A percentile compares a stretch with the other conserved stretches of the same genome.
Evolutionary conservation across 1,140 invertebrate genomes (phyloP).

Genomic region (Nasonia vitripennis): DNA sequence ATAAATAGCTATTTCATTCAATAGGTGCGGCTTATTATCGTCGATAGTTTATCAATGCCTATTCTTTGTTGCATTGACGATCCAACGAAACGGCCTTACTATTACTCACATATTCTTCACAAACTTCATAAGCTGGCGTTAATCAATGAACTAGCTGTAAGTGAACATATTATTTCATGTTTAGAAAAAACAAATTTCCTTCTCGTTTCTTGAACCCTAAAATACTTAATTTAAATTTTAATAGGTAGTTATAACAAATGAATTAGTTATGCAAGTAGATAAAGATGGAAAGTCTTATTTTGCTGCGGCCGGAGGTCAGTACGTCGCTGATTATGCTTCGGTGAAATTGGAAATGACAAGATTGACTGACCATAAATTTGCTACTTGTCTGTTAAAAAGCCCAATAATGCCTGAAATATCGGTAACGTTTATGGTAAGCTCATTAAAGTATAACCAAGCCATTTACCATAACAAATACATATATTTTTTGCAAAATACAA

Average conservation of each 20-base stretch:
- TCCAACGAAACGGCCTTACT: slow-evolving; percentile 57
- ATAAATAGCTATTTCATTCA: slow-evolving; percentile 35
- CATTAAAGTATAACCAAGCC: not conserved
- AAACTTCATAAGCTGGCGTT: slow-evolving; percentile 58
- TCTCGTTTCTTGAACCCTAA: not conserved
- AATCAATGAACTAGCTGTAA: slow-evolving; percentile 59
- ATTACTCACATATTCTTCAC: slow-evolving; percentile 62
- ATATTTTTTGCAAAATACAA: slow-evolving; percentile 17
- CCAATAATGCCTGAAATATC: slow-evolving; percentile 57
- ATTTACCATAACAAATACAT: slow-evolving; percentile 22
- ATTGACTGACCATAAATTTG: slow-evolving; percentile 59
- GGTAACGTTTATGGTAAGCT: slow-evolving; percentile 60
- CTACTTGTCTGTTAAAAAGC: slow-evolving; percentile 61
- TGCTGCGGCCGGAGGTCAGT: slow-evolving; percentile 62
- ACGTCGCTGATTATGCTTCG: slow-evolving; percentile 60
- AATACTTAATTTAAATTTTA: slow-evolving; percentile 34
- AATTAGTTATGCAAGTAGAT: slow-evolving; percentile 62
- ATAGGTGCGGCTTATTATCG: slow-evolving; percentile 57
- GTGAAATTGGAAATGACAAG: slow-evolving; percentile 60
- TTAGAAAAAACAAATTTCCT: not conserved
- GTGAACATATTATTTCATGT: slow-evolving; percentile 22
- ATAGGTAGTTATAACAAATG: slow-evolving; percentile 64
- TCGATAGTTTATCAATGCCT: slow-evolving; percentile 67
- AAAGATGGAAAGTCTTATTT: slow-evolving; percentile 56
- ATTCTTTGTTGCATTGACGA: slow-evolving; percentile 59